Evolutionary conservation across 2,113 vertebrate genomes (phyloP).

Genomic region (Colistium nudipinnis): DNA sequence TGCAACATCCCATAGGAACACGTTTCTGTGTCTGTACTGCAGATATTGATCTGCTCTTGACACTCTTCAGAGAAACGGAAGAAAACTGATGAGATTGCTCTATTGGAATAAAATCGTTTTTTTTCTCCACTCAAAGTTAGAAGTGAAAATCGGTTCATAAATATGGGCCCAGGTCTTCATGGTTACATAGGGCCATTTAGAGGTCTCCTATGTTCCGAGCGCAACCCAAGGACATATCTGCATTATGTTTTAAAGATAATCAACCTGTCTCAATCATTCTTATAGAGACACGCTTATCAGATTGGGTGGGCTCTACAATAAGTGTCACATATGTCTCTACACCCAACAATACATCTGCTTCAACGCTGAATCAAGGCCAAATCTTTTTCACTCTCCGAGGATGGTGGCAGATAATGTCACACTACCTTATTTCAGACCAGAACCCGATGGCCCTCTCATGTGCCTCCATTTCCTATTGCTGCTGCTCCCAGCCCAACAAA

Average conservation of each 20-base stretch:
- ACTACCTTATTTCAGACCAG: constrained; percentile 41
- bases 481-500: constrained; percentile 33
- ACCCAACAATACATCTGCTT: constrained; percentile 8
- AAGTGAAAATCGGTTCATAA: no score
- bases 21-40: no score
- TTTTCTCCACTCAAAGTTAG: no score
- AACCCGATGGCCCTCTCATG: constrained; percentile 47
- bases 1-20: no score
- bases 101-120: no score
- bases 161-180: no score
- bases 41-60: no score
- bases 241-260: not conserved
- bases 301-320: not conserved
- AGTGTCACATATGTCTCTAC: not conserved
- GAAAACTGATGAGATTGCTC: no score
- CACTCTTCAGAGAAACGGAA: no score
- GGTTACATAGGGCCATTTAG: no score
- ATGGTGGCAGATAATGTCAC: constrained; percentile 42
- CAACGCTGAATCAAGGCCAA: constrained; percentile 12
- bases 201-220: no score
- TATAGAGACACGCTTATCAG: not conserved
- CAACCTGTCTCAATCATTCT: not conserved
- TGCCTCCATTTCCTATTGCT: constrained; percentile 11
- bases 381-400: constrained; percentile 15
- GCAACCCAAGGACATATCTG: no score